Base-by-base conservation (phyloP, 2,113 vertebrate genomes). In the Megatriorchis doriae region DNA sequence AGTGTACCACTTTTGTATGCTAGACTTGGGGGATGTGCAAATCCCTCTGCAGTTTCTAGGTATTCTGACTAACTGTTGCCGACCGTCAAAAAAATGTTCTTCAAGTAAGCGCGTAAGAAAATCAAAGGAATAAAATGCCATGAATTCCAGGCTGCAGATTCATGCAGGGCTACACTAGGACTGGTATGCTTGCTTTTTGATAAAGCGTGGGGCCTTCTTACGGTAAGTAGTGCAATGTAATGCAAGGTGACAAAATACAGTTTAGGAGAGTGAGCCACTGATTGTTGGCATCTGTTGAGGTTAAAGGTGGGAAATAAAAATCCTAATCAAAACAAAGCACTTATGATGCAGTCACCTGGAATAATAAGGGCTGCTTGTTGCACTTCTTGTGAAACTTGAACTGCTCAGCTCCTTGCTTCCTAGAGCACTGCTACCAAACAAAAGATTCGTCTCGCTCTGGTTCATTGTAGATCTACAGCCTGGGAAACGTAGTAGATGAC, bases 241-340 rank as follows among this genome's bases (percentile, higher is more conserved):
- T 3, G 5, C 52, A 52, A 63, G 86, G 84, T 85, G 83, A 80
- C 71, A 90, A 85, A 94, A 89, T n/a, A 13, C 22, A 21, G 48
- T 42, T 53, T 4, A 21, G 61, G 81, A 52, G 61, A 48, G 27
- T 2, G 31, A 81, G 70, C 5, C 6, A 34, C 52, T 72, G 81
- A 29, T 47, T n/a, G 53, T 77, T 19, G 71, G 62, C 81, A 66
- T 88, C 70, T 95, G 27, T 40, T 34, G 79, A 75, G 90, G 84
- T 96, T 94, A 94, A 95, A 96, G 93, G 92, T 95, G 95, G 58
- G 93, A 91, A 91, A 70, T 83, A 36, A 90, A 81, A 94, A 67
- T 81, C 68, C 71, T 27, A 79, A 70, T 86, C 79, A 77, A 93
- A 94, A 75, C 89, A 89, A 72, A 82, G 84, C 85, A 15, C 87